Base-by-base conservation (phyloP, 2,113 vertebrate genomes). In the Oncorhynchus kisutch region DNA sequence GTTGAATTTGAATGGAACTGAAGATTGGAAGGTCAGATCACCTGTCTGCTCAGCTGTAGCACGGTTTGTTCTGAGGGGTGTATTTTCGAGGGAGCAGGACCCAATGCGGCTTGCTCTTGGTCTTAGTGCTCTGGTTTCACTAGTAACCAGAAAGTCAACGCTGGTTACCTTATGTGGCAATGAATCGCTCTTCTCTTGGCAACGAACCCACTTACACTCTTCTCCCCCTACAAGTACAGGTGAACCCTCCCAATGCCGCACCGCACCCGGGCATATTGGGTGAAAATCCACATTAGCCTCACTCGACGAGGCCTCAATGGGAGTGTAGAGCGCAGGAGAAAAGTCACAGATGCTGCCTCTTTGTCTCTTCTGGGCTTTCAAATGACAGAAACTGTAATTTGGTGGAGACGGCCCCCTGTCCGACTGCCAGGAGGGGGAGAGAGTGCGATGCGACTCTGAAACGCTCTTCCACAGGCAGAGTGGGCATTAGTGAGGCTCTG, bases 331-430 rank as follows among this genome's bases (percentile, higher is more conserved):
- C 1, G 18, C 9, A 31, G 4, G 60, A 54, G 29, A 85, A 54
- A 51, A 49, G 81, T 69, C 79, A 20, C 88, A 88, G 87, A 88
- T 88, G 85, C 85, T 75, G 72, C 73, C 82, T 79, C 76, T 84
- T 76, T 88, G 84, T 85, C 79, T 71, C 76, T 79, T 54, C 72
- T 27, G 64, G 24, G 25, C 78, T 89, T 85, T 88, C 83, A 83
- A 87, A 89, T 89, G 85, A 88, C 84, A 87, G 85, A 86, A 89
- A 82, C 79, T 20, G 79, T 88, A 86, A 91, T 91, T 91, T 91
- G 82, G 78, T 70, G 66, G 79, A 84, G 84, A 86, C 72, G 74
- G 78, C 83, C 82, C 76, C 82, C 78, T 54, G 14, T 54, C 51
- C 4, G 14, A 84, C 87, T 85, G 83, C 82, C 57, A 69, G 45